phyloP scores from a whole-genome alignment of 2,888 invertebrate genomes.

The Drosophila meridiana region DNA sequence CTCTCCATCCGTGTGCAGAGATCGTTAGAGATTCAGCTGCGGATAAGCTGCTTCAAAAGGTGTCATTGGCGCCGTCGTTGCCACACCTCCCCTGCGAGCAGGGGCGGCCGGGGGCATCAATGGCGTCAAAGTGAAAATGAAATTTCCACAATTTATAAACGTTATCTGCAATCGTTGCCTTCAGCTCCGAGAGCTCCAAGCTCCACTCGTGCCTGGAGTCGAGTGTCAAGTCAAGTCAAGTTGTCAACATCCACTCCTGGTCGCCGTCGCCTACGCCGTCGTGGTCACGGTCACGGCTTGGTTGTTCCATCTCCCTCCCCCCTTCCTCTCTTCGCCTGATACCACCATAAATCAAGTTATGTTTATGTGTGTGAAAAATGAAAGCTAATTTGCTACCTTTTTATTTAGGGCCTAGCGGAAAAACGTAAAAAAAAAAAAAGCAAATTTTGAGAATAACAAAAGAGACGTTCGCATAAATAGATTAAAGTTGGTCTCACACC shows the following conservation, averaged over 20 bases:
- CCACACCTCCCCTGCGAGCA: not conserved
- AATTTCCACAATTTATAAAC: slow-evolving; percentile 79
- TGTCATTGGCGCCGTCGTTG: slow-evolving; percentile 37
- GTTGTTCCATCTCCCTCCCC: slow-evolving; percentile 1
- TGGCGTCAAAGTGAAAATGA: slow-evolving; percentile 67
- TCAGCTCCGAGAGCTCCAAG: slow-evolving; percentile 12
- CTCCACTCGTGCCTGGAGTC: slow-evolving; percentile 2
- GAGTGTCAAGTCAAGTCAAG: slow-evolving; percentile 45
- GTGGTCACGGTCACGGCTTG: slow-evolving; percentile 37
- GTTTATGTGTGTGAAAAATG: slow-evolving; percentile 74
- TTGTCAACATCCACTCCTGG: slow-evolving; percentile 62
- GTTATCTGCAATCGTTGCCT: slow-evolving; percentile 64
- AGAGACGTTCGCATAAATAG: slow-evolving; percentile 54
- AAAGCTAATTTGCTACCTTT: slow-evolving; percentile 80
- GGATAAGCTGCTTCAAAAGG: slow-evolving; percentile 59
- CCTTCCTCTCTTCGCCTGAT: slow-evolving; percentile 11
- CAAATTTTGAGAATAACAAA: slow-evolving; percentile 41
- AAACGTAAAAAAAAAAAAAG: slow-evolving; percentile 11
- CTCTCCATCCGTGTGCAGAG: slow-evolving; percentile 42
- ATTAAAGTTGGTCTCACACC: slow-evolving; percentile 42
- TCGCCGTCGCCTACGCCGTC: slow-evolving; percentile 2
- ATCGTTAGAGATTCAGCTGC: slow-evolving; percentile 69
- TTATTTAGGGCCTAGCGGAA: slow-evolving; percentile 57
- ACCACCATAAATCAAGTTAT: slow-evolving; percentile 77
- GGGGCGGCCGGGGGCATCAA: slow-evolving; percentile 14